Percentiles rank a stretch among this genome's conserved stretches.
phyloP scores from a whole-genome alignment of 2,113 vertebrate genomes.

The Alosa alosa region DNA sequence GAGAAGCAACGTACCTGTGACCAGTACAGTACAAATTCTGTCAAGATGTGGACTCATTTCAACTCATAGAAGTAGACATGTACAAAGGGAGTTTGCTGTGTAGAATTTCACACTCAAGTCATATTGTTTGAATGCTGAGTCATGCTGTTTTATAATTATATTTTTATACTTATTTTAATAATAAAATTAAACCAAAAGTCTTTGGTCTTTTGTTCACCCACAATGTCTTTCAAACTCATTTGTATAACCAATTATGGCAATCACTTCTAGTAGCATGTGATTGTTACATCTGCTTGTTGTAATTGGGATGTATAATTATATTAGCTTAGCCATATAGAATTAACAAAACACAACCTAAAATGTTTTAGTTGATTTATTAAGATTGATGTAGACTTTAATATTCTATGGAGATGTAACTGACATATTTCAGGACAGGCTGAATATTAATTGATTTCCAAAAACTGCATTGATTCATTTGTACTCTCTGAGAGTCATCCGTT shows the following conservation, averaged over 20 bases:
- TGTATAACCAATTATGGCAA: neutral
- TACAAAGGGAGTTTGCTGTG: constrained; percentile 71
- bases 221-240: neutral
- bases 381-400: neutral
- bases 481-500: neutral
- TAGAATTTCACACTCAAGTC: constrained; percentile 73
- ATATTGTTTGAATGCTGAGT: constrained; percentile 74
- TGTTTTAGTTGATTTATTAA: neutral
- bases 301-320: neutral
- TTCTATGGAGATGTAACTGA: neutral
- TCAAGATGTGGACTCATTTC: constrained; percentile 76
- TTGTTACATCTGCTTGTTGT: too few species aligned
- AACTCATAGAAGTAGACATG: constrained; percentile 74
- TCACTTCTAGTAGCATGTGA: neutral
- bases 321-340: neutral
- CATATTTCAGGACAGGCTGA: neutral
- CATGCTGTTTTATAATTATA: constrained; percentile 99
- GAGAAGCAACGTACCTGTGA: constrained; percentile 72
- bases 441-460: neutral
- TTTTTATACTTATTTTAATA: constrained; percentile 99
- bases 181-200: constrained; percentile 68
- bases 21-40: constrained; percentile 71
- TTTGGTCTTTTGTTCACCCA: neutral
- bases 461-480: neutral
- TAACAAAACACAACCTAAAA: neutral